phyloP scores from a whole-genome alignment of 2,113 vertebrate genomes.

The Circaetus gallicus region DNA sequence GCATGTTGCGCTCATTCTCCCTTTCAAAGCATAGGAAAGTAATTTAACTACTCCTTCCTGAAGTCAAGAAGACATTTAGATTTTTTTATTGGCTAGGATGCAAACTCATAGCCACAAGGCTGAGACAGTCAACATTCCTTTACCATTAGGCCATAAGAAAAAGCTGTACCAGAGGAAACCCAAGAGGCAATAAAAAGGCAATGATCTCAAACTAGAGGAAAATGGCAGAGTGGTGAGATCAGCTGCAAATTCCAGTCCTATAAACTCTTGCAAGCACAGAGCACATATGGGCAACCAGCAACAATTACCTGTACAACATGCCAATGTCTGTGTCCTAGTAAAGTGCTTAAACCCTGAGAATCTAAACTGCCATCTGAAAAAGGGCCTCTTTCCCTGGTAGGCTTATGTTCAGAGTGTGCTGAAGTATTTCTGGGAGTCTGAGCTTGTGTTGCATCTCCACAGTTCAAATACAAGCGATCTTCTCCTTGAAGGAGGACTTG shows the following conservation, averaged over 20 bases:
- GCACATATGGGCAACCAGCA: not conserved
- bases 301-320: slow-evolving; percentile 92
- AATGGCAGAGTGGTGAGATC: not conserved
- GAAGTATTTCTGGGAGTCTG: slow-evolving; percentile 74
- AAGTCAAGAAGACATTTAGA: not conserved
- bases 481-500: slow-evolving; percentile 97
- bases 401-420: slow-evolving; percentile 64
- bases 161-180: not conserved
- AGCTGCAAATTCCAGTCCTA: not conserved
- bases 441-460: slow-evolving; percentile 87
- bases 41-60: not conserved
- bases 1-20: not conserved
- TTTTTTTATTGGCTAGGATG: not conserved
- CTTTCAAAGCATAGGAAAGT: not conserved
- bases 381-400: slow-evolving; percentile 71
- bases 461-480: slow-evolving; percentile 95
- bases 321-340: slow-evolving; percentile 99
- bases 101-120: not conserved
- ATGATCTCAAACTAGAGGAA: not conserved
- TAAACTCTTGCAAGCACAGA: not conserved
- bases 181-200: not conserved
- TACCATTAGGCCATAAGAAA: not conserved
- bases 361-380: slow-evolving; percentile 75
- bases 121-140: not conserved
- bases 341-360: slow-evolving; percentile 98